Base-by-base conservation (phyloP, 2,113 vertebrate genomes). In the Copsychus sechellarum region DNA sequence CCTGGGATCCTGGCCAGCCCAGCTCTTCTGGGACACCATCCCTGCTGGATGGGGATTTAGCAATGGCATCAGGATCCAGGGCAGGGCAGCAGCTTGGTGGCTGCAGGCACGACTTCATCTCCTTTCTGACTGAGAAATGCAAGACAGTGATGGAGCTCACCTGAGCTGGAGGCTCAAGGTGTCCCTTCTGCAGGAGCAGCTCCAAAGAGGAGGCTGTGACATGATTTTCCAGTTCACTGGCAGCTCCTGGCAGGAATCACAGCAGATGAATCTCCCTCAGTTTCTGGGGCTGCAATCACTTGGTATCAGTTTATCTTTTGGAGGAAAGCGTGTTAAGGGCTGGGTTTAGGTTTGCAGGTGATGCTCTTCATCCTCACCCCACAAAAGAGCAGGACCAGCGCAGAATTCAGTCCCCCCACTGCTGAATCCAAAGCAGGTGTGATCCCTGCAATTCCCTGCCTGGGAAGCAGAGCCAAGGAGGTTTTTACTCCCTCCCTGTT, bases 381-480 rank as follows among this genome's bases (percentile, higher is more conserved):
- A 1, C 1, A 0, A 1, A 1, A 50, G 19, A 60, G 20, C 1
- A 17, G 12, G n/a, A 47, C 14, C 29, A 45, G 40, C 12, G 22
- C 8, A 1, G 3, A 25, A 2, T 57, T 78, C 2, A 8, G 36
- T 48, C 11, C 38, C 12, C 83, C 20, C 11, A 0, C 5, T 58
- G 38, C 62, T 8, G 2, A 14, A 42, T 16, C 38, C 53, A 12
- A 14, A 42, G 12, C 38, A 16, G 50, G n/a, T 4, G 6, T 73
- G 45, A 70, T 18, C n/a, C 26, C 56, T 40, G 56, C 47, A 45
- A 56, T 86, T 79, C 51, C 61, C 40, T 29, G 58, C 11, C 38
- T 22, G 50, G 50, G 60, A 50, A 60, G 58, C 38, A n/a, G 4
- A 8, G 43, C 31, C 3, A 0, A 14, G 33, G 12, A 38, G 16